A percentile compares a stretch with the other conserved stretches of the same genome.
Conservation (phyloP, 2,888 invertebrate species). For the Platycheirus albimanus region DNA sequence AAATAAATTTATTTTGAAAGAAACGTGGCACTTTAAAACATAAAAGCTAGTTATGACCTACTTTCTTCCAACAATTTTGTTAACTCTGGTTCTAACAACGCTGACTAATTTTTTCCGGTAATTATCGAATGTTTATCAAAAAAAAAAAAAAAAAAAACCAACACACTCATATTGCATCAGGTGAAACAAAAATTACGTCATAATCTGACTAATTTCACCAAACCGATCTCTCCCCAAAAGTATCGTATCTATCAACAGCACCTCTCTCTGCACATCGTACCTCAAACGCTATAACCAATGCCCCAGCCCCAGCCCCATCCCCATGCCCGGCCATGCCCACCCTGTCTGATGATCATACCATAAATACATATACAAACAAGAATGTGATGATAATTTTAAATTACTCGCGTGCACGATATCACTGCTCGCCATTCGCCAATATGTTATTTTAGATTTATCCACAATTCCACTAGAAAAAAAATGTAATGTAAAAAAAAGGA, state of each 20-base stretch:
- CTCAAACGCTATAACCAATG: too few species aligned
- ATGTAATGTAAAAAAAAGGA: not conserved
- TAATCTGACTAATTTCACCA: slow-evolving; percentile 5
- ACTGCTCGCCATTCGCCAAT: slow-evolving; percentile 62
- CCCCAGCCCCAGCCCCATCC: too few species aligned
- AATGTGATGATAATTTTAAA: slow-evolving; percentile 55
- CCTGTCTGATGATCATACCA: slow-evolving; percentile 19
- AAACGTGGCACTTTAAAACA: too few species aligned
- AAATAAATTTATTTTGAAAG: too few species aligned
- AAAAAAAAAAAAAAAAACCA: not conserved
- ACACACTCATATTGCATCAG: not conserved
- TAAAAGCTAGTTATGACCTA: not conserved
- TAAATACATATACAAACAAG: not conserved
- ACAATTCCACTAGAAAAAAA: slow-evolving; percentile 35
- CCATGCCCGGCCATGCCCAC: too few species aligned
- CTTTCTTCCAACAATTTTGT: not conserved
- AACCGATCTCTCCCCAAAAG: not conserved
- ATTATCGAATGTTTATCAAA: not conserved
- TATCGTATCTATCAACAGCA: not conserved
- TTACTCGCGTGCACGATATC: slow-evolving; percentile 63
- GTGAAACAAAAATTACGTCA: slow-evolving; percentile 29
- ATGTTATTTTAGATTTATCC: slow-evolving; percentile 58
- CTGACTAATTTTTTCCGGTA: not conserved
- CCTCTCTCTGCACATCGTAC: not conserved
- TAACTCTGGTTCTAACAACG: not conserved